Evolutionary conservation across 2,797 vertebrate species (phyloP), one percentile per base, ranked within the genome.

Genomic region (Hafferia zeledoni): DNA sequence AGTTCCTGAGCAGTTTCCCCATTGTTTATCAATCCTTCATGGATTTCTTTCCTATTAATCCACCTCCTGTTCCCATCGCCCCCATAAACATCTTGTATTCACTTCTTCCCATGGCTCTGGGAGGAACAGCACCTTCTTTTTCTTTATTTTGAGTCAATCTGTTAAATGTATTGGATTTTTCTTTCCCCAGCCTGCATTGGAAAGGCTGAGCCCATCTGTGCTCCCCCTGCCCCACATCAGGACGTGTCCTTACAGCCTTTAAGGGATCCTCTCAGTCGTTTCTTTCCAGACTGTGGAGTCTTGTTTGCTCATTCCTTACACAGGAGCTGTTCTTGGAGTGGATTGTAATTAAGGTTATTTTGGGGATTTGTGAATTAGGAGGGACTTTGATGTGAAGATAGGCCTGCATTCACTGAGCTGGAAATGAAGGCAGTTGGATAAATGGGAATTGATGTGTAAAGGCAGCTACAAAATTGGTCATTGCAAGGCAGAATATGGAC

Each of bases 301-400:
- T 72, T 56, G 70, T 84, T 89, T 84, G 49, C 68, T 65, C 46
- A 27, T 43, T 91, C 84, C 69, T 80, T 87, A 25, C 59, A 47
- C 0, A 3, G 75, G 71, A 85, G 27, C 84, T 87, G 2, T 83
- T 87, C 63, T 72, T 91, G 83, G 84, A 90, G 84, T 56, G 49
- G 84, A 55, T 83, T 91, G 68, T 94, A 94, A 93, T 96, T 93
- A 85, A 91, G 75, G 87, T 91, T 90, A 69, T 95, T 95, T 89
- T 50, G 33, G 46, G 64, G 84, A 70, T 87, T 89, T 92, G 87
- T 90, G 70, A 89, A 83, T 94, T 74, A 91, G 82, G 87, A 91
- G 75, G 77, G 82, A 68, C 96, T 96, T 95, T 80, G 88, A 93
- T 88, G 82, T 83, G 84, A 89, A 83, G 93, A 72, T 72, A 46